Evolutionary conservation across 2,113 vertebrate genomes (phyloP).

Genomic region (Rhinopomastus cyanomelas): DNA sequence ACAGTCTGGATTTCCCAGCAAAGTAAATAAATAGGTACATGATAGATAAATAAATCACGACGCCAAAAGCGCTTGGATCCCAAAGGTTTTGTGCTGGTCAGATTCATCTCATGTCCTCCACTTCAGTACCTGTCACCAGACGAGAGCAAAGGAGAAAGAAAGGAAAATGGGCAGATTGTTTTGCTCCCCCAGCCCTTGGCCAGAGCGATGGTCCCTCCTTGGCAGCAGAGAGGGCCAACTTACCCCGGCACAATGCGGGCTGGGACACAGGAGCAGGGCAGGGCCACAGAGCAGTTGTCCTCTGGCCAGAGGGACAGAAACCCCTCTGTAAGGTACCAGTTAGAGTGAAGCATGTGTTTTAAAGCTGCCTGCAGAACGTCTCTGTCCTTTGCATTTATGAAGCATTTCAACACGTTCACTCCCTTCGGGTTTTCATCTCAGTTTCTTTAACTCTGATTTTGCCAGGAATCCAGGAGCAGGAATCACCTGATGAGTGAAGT

Average conservation of each 20-base stretch:
- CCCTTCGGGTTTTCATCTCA: background rate
- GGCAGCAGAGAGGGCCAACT: background rate
- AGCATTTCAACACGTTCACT: background rate
- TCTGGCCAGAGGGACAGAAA: background rate
- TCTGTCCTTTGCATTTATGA: background rate
- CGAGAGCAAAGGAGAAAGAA: background rate
- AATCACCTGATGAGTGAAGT: background rate
- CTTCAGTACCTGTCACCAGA: background rate
- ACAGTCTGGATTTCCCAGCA: background rate
- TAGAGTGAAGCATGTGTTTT: background rate
- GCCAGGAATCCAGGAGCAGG: background rate
- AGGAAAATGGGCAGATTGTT: fast-evolving
- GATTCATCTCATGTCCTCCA: background rate
- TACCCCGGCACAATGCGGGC: background rate
- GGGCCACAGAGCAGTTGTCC: background rate
- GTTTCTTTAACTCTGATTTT: background rate
- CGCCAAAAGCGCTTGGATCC: background rate
- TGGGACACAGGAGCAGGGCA: background rate
- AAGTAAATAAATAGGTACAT: background rate
- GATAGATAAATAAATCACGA: background rate
- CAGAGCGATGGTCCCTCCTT: background rate
- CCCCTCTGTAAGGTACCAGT: background rate
- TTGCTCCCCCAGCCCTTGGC: background rate
- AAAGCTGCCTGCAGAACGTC: background rate
- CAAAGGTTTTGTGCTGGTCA: background rate